These are phyloP conservation scores for Ectropis crepuscularia DNA, from an alignment of 2,888 invertebrate species.

Conservation along the genomic window DNA sequence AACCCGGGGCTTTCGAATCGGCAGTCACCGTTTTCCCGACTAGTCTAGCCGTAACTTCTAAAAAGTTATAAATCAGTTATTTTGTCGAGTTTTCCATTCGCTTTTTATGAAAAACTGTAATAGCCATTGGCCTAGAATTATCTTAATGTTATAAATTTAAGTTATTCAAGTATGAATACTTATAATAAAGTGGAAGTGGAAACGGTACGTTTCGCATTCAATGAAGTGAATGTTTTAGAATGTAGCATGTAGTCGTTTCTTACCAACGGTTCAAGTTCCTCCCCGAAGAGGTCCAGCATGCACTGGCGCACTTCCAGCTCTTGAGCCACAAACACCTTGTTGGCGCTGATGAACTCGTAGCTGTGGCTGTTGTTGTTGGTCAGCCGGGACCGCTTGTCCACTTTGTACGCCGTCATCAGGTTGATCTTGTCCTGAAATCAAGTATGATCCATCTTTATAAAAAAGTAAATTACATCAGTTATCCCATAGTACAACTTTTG, in stretches of 20 bases:
- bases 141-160: too few species aligned
- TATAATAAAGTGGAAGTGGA: neutral
- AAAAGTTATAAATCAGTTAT: too few species aligned
- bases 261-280: constrained; percentile 86
- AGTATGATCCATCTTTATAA: constrained; percentile 21
- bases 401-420: constrained; percentile 89
- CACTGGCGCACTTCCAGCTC: constrained; percentile 87
- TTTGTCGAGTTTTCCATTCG: too few species aligned
- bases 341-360: constrained; percentile 91
- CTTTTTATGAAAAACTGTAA: too few species aligned
- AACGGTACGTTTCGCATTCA: neutral
- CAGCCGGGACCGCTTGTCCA: constrained; percentile 86
- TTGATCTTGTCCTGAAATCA: constrained; percentile 86
- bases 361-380: constrained; percentile 83
- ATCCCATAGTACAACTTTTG: too few species aligned
- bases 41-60: too few species aligned
- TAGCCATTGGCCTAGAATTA: too few species aligned
- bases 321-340: constrained; percentile 89
- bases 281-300: constrained; percentile 86
- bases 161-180: neutral
- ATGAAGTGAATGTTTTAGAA: neutral
- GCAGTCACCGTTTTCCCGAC: too few species aligned
- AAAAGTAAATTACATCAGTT: neutral
- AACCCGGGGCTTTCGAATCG: too few species aligned
- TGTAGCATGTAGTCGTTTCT: constrained; percentile 30